These are phyloP conservation scores for Aradophagus sp. DNA, from an alignment of 1,140 invertebrate species.

Conservation along the genomic window DNA sequence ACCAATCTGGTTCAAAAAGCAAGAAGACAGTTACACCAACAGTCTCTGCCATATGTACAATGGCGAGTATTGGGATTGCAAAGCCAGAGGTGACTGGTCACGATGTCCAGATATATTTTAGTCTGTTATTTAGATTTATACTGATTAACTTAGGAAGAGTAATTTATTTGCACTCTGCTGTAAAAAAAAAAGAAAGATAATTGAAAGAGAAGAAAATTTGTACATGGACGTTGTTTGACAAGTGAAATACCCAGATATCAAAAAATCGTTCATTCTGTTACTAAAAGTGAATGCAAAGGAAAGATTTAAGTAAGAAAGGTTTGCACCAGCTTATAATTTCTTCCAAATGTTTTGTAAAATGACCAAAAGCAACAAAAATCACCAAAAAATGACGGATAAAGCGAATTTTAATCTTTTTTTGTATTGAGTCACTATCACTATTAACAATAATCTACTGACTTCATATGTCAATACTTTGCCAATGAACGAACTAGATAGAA, in stretches of 20 bases:
- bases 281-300: conserved; percentile 4
- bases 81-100: conserved; percentile 91
- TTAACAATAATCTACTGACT: conserved; percentile 19
- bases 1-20: conserved; percentile 94
- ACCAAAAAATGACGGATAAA: conserved; percentile 7
- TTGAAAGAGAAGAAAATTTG: conserved; percentile 7
- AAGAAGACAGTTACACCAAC: conserved; percentile 86
- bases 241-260: conserved; percentile 23
- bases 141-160: conserved; percentile 59
- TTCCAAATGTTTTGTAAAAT: conserved; percentile 42
- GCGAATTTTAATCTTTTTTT: conserved; percentile 21
- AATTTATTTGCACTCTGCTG: conserved; percentile 59
- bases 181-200: conserved; percentile 33
- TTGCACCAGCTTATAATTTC: conserved; percentile 45
- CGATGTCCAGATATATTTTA: conserved; percentile 96
- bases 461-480: conserved; percentile 34
- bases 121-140: conserved; percentile 58
- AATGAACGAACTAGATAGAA: conserved; percentile 19
- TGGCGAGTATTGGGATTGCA: conserved; percentile 94
- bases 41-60: conserved; percentile 89
- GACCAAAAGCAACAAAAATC: conserved; percentile 11
- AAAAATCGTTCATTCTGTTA: conserved; percentile 20
- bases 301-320: conserved; percentile 12
- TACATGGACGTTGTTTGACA: conserved; percentile 30
- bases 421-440: conserved; percentile 2